Evolutionary conservation across 2,888 invertebrate genomes (phyloP), one percentile per base, ranked within the genome.

Genomic region (Drosophila anomelani): DNA sequence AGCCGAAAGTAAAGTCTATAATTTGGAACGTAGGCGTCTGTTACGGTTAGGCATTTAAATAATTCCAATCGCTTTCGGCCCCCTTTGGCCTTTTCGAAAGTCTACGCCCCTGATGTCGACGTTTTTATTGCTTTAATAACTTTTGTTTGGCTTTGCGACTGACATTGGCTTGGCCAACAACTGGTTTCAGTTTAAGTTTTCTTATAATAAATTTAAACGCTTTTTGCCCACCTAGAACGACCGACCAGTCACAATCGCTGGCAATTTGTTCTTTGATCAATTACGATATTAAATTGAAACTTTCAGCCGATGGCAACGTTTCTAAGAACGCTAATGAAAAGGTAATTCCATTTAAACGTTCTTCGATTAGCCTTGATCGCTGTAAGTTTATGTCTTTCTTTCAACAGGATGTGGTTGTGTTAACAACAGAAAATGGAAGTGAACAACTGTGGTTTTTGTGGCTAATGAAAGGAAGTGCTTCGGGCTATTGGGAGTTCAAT

Each of bases 1-100:
- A 64, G 38, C 56, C 53, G 32, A 59, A 66, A 49, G 57, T 67
- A 67, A 68, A 57, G 26, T 68, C 47, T 68, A 67, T 67, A 68
- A 81, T 81, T 81, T 70, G 56, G 53, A 67, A 53, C 67, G 78
- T 73, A 56, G 80, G 83, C 80, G 81, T 73, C 29, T 26, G 51
- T 47, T 58, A 63, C 72, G 69, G 53, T 73, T 69, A 60, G 55
- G 34, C 63, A 55, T 62, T 46, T 76, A 75, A 41, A 58, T 77
- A 62, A 57, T 63, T 66, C 55, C 51, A 71, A 72, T 72, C 67
- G 76, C 78, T 69, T 63, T 60, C 41, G 26, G 39, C 60, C 86
- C 86, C 86, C 69, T 81, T 49, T 87, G 85, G 84, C 81, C 78
- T 78, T 83, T 85, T 79, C 76, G 77, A 85, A 82, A 82, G 85